A percentile compares a stretch with the other conserved stretches of the same genome.
Conservation (phyloP, 2,113 vertebrate species). For the Microcebus lehilahytsara region DNA sequence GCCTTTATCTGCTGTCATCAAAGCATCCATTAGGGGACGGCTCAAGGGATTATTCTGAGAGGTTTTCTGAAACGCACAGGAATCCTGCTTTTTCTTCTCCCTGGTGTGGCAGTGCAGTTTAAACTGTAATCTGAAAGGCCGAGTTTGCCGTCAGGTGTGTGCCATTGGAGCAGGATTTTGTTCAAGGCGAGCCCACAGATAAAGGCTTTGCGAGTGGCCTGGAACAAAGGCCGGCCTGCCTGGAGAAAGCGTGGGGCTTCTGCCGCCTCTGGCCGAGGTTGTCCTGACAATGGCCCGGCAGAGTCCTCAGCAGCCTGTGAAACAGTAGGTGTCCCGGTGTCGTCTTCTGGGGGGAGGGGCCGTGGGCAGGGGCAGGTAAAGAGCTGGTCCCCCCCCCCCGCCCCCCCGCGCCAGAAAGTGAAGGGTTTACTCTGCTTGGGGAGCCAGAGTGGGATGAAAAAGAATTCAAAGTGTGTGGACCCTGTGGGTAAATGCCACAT, state of each 20-base stretch:
- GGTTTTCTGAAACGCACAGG: conserved; percentile 82
- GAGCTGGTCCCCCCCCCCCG: rapidly evolving
- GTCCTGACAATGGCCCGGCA: rapidly evolving
- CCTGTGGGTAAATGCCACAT: background rate
- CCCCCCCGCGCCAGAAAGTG: rapidly evolving
- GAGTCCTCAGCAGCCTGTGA: background rate
- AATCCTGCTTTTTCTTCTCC: conserved; percentile 80
- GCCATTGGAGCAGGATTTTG: conserved; percentile 84
- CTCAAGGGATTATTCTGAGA: conserved; percentile 88
- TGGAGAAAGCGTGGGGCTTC: background rate
- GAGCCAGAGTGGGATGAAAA: background rate
- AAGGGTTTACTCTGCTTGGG: background rate
- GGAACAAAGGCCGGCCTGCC: conserved; percentile 80
- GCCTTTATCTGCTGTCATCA: conserved; percentile 90
- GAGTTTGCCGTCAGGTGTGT: conserved; percentile 80
- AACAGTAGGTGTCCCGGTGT: background rate
- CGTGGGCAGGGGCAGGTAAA: background rate
- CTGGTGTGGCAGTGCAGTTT: conserved; percentile 74
- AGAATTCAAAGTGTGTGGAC: background rate
- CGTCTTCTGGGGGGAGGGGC: background rate
- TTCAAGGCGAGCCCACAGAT: conserved; percentile 81
- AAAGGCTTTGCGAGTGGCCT: conserved; percentile 79
- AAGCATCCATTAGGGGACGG: conserved; percentile 88
- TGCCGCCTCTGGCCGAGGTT: background rate
- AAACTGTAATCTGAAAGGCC: conserved; percentile 81